Evolutionary conservation across 2,888 invertebrate species (phyloP), one percentile per base, ranked within the genome.

Genomic region (Embidobia sp.): DNA sequence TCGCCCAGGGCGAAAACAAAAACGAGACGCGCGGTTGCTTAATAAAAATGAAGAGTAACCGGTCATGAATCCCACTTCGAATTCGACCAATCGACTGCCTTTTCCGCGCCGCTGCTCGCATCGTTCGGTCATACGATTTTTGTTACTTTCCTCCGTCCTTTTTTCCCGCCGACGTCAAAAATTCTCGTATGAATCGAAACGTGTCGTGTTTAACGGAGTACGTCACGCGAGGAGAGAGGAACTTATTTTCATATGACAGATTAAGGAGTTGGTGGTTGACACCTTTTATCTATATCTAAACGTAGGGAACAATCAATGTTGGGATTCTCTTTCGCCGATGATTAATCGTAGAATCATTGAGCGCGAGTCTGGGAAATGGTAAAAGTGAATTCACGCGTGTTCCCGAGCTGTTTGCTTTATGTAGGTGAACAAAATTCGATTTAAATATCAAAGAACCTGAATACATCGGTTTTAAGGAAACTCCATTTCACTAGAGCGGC

Each of bases 11-110:
- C 69, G 29, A 55, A 44, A 53, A 49, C 40, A 70, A 77, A 57
- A 67, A 67, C 53, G 61, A 42, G 59, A 78, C n/a, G 48, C 69
- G 33, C 18, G 49, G 35, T 46, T 22, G 55, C 46, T 66, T 57
- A 66, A 74, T 73, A 69, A 73, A 74, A 74, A 70, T 70, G 64
- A 66, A 70, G 74, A 48, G 53, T 66, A 55, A 75, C 72, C 64
- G 55, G 75, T 75, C 55, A 69, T 69, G 57, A 69, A 40, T 18
- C 19, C 63, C 49, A 31, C 22, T 40, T 31, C 18, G 48, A 57
- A 57, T 69, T 69, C 13, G 40, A 31, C 40, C 78, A 67, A 78
- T 82, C 81, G 33, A 35, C 42, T 51, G 78, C 72, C 78, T 79
- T 81, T 77, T 80, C 55, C 46, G 8, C 70, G 37, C 48, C 49